A percentile compares a stretch with the other conserved stretches of the same genome.
Conservation (phyloP, 1,140 invertebrate genomes). For the Stenopsyche tienmushanensis region DNA sequence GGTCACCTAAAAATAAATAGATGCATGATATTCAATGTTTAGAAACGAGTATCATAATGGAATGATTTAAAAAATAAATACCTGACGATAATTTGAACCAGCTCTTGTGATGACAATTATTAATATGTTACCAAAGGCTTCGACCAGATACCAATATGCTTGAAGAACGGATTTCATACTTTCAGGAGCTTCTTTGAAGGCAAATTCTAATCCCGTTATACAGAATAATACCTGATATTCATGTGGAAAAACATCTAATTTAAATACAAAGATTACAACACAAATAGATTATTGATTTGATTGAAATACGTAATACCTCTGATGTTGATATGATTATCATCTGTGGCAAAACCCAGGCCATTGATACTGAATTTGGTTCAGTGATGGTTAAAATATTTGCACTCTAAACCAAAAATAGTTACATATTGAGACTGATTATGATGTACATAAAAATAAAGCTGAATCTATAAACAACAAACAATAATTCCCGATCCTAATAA, state of each 20-base stretch:
- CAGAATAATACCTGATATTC: slow-evolving; percentile 89
- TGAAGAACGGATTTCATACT: slow-evolving; percentile 92
- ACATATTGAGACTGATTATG: not conserved
- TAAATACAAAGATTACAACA: slow-evolving; percentile 8
- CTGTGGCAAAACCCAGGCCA: slow-evolving; percentile 78
- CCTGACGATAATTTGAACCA: slow-evolving; percentile 32
- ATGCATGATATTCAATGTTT: slow-evolving; percentile 2
- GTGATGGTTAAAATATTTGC: slow-evolving; percentile 55
- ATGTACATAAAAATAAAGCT: not conserved
- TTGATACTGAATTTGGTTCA: slow-evolving; percentile 67
- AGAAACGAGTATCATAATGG: not conserved
- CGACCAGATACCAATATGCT: slow-evolving; percentile 86
- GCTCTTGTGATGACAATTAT: slow-evolving; percentile 57
- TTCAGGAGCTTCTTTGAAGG: slow-evolving; percentile 85
- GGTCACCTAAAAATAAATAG: slow-evolving; percentile 44
- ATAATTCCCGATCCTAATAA: too few species aligned
- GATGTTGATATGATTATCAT: slow-evolving; percentile 78
- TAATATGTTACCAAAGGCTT: slow-evolving; percentile 88
- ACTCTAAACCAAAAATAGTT: slow-evolving; percentile 43
- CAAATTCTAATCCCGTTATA: slow-evolving; percentile 89
- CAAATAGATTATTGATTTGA: not conserved
- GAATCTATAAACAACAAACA: not conserved
- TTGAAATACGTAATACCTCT: too few species aligned
- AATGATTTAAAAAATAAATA: not conserved
- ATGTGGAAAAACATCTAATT: too few species aligned